Percentiles rank a stretch among this genome's conserved stretches.
Conservation (phyloP, 2,797 vertebrate genomes). For the Centroberyx gerrardi region DNA sequence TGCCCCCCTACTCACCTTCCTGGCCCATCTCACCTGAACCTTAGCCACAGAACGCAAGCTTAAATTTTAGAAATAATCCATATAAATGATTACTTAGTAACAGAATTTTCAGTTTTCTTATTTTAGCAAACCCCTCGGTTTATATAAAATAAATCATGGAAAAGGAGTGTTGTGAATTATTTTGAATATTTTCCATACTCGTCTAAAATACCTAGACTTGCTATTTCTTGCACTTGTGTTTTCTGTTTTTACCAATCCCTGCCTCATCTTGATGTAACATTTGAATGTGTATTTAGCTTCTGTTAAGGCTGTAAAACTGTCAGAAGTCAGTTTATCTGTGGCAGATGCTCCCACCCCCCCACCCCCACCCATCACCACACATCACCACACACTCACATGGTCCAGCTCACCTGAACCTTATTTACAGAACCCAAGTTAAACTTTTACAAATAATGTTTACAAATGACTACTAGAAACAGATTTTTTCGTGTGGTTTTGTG, state of each 20-base stretch:
- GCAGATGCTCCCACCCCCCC: conserved; percentile 4
- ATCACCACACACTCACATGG: conserved; percentile 15
- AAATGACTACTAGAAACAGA: conserved; percentile 72
- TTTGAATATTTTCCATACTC: conserved; percentile 38
- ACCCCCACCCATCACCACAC: conserved; percentile 4
- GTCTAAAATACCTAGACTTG: conserved; percentile 23
- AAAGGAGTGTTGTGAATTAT: conserved; percentile 43
- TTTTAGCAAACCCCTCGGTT: conserved; percentile 52
- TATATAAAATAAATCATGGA: conserved; percentile 20
- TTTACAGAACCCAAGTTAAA: conserved; percentile 52
- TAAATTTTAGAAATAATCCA: conserved; percentile 42
- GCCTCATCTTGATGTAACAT: conserved; percentile 37
- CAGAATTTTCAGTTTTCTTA: conserved; percentile 35
- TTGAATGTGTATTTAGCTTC: conserved; percentile 41
- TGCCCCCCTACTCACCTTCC: conserved; percentile 48
- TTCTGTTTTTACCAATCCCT: conserved; percentile 17
- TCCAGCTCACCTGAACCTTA: conserved; percentile 52
- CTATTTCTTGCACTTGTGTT: conserved; percentile 16
- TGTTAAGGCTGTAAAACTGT: conserved; percentile 31
- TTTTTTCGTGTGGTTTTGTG: conserved; percentile 47
- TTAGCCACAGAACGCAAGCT: conserved; percentile 36
- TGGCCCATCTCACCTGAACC: conserved; percentile 26
- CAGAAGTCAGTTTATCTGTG: conserved; percentile 24
- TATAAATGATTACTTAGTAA: conserved; percentile 15
- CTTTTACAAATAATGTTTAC: conserved; percentile 77